These are phyloP conservation scores for Zaprionus inermis DNA, from an alignment of 1,140 invertebrate genomes.

Conservation along the genomic window DNA sequence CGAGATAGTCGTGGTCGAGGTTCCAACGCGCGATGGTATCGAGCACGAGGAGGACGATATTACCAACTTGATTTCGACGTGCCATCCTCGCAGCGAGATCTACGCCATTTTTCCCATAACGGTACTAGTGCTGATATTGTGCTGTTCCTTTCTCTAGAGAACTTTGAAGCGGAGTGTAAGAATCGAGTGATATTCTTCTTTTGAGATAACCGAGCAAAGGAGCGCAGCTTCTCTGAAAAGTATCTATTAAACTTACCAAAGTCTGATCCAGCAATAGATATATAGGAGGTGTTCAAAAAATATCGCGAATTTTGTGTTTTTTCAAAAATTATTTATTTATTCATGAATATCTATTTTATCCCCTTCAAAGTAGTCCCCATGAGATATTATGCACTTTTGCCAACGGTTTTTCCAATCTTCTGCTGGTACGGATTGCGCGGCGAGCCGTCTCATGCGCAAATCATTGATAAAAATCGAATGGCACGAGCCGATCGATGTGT, in stretches of 20 bases:
- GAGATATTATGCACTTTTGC: too few species aligned
- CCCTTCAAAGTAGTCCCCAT: too few species aligned
- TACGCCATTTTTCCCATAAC: conserved; percentile 92
- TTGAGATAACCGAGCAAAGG: conserved; percentile 57
- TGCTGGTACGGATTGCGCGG: too few species aligned
- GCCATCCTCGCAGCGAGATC: conserved; percentile 90
- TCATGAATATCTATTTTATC: too few species aligned
- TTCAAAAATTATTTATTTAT: too few species aligned
- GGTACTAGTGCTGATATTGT: conserved; percentile 89
- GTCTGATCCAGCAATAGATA: too few species aligned
- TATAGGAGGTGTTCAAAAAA: too few species aligned
- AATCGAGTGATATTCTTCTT: conserved; percentile 67
- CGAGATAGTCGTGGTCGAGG: conserved; percentile 91
- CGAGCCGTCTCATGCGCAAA: too few species aligned
- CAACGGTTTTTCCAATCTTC: too few species aligned
- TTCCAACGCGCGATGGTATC: conserved; percentile 91
- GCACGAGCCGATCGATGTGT: too few species aligned
- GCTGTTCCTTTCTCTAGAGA: conserved; percentile 90
- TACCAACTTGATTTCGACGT: conserved; percentile 89
- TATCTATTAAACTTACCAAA: conserved; percentile 44
- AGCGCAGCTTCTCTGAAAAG: conserved; percentile 36
- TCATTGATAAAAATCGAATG: too few species aligned
- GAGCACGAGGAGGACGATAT: conserved; percentile 90
- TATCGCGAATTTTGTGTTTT: too few species aligned
- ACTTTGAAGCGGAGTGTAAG: neutral